Conservation (phyloP, 2,888 invertebrate genomes). For the Chrysolina haemoptera region DNA sequence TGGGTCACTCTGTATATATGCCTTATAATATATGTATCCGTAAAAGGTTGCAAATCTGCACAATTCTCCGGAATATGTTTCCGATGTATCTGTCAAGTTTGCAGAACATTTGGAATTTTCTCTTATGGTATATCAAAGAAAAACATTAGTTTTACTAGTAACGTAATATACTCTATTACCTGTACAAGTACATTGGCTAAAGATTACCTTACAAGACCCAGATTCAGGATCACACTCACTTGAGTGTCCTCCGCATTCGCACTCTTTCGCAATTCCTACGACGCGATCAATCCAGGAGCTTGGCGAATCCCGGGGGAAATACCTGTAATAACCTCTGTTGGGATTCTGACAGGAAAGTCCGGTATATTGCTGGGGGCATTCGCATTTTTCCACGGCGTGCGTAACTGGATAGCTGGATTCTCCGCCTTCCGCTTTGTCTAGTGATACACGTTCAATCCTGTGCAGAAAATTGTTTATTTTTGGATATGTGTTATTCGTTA, state of each 20-base stretch:
- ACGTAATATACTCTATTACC: neutral
- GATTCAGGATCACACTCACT: constrained; percentile 85
- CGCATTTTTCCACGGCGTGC: constrained; percentile 85
- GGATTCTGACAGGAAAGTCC: constrained; percentile 94
- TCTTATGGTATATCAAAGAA: too few relatives aligned
- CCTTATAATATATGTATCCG: too few relatives aligned
- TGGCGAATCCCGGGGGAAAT: constrained; percentile 80
- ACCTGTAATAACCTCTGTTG: constrained; percentile 85
- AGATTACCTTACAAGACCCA: constrained; percentile 85
- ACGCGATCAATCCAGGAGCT: constrained; percentile 83
- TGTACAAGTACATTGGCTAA: neutral
- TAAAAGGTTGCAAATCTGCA: too few relatives aligned
- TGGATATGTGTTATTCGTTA: too few relatives aligned
- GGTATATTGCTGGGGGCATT: constrained; percentile 85
- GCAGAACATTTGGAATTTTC: too few relatives aligned
- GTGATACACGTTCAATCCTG: constrained; percentile 78
- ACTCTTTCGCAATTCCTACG: constrained; percentile 82
- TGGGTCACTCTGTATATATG: too few relatives aligned
- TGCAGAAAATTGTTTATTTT: constrained; percentile 26
- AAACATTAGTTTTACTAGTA: too few relatives aligned
- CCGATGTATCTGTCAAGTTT: too few relatives aligned
- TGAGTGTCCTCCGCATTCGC: constrained; percentile 87
- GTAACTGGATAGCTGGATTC: constrained; percentile 67
- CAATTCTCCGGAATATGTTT: too few relatives aligned
- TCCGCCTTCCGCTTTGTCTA: constrained; percentile 84